A percentile compares a stretch with the other conserved stretches of the same genome.
phyloP scores from a whole-genome alignment of 1,140 invertebrate species.

The Ooceraea biroi region DNA sequence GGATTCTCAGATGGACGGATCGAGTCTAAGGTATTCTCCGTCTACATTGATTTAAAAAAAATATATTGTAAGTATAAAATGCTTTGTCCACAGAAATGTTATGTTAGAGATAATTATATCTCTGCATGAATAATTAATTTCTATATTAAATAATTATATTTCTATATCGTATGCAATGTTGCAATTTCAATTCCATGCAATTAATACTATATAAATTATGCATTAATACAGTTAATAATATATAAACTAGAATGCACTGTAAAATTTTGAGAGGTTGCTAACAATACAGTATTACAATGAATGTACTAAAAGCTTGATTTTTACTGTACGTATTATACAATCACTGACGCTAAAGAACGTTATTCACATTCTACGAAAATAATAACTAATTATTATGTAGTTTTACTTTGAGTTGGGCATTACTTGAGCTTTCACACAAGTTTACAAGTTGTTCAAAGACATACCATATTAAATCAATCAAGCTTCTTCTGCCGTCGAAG shows the following conservation, averaged over 20 bases:
- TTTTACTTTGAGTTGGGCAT: neutral
- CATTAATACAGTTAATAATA: too few relatives aligned
- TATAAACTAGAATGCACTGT: too few relatives aligned
- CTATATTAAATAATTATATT: neutral
- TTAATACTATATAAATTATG: too few relatives aligned
- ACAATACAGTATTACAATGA: too few relatives aligned
- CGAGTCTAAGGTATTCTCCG: slow-evolving; percentile 75
- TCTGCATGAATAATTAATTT: neutral
- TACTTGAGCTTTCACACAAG: too few relatives aligned
- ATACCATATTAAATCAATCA: slow-evolving; percentile 18
- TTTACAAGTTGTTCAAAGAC: slow-evolving; percentile 4
- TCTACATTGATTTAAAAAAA: slow-evolving; percentile 56
- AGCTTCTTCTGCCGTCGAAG: neutral
- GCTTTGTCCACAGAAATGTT: neutral
- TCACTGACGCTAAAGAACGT: neutral
- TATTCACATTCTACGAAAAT: neutral
- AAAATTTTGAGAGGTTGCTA: too few relatives aligned
- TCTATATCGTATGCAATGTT: too few relatives aligned
- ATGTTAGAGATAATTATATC: neutral
- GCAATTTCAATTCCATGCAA: too few relatives aligned
- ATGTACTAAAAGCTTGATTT: neutral
- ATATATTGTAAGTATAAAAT: neutral
- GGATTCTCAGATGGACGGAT: slow-evolving; percentile 65
- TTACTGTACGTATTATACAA: neutral
- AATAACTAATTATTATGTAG: neutral